Conservation (phyloP, 2,113 vertebrate species). For the Dendropsophus ebraccatus region DNA sequence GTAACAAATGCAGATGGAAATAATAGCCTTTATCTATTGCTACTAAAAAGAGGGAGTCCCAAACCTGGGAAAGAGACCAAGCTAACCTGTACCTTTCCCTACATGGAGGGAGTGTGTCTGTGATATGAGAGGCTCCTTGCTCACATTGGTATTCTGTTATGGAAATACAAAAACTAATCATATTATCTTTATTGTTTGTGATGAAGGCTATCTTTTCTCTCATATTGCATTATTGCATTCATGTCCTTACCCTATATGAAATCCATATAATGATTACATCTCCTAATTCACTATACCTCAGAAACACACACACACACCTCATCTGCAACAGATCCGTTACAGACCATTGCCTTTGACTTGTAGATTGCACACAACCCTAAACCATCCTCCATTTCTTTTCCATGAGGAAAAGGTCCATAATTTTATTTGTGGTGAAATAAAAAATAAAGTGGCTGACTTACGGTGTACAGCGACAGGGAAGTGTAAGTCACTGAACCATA, state of each 20-base stretch:
- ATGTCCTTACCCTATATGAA: neutral
- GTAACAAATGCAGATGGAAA: too few species aligned
- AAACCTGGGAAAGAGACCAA: neutral
- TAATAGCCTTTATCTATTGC: too few species aligned
- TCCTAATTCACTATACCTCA: constrained; percentile 7
- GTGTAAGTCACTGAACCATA: constrained; percentile 57
- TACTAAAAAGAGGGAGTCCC: neutral
- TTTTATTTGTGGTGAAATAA: constrained; percentile 57
- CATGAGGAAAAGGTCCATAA: constrained; percentile 44
- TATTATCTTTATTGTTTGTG: neutral
- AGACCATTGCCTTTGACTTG: constrained; percentile 32
- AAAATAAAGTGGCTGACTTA: constrained; percentile 58
- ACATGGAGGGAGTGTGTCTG: neutral
- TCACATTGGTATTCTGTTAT: neutral
- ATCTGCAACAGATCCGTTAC: constrained; percentile 11
- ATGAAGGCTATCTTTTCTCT: neutral
- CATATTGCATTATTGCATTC: neutral
- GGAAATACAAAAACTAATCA: neutral
- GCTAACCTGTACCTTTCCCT: neutral
- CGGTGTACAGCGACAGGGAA: constrained; percentile 49
- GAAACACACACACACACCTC: neutral
- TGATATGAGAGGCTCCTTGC: neutral
- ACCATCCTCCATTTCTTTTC: constrained; percentile 21
- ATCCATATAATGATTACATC: constrained; percentile 20
- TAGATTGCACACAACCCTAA: constrained; percentile 29